These are phyloP conservation scores for Hapalemur alaotrensis DNA, from an alignment of 2,797 vertebrate genomes.

Conservation along the genomic window DNA sequence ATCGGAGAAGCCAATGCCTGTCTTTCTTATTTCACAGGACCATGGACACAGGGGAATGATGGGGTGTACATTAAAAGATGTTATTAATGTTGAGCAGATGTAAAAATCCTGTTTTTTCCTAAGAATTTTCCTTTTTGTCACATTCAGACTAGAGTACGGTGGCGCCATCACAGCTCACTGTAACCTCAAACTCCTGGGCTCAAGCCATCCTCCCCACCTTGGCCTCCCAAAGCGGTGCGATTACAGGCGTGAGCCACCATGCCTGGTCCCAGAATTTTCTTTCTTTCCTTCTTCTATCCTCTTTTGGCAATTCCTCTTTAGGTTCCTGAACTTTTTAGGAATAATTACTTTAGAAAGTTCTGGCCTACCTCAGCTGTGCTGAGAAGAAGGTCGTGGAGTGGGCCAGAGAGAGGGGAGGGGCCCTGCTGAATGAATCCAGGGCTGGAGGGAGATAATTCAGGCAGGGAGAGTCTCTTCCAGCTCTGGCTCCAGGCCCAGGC, in stretches of 20 bases:
- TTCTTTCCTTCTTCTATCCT: neutral
- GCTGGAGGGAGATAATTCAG: neutral
- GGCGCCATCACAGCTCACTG: neutral
- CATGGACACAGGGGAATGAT: neutral
- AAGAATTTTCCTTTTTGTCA: neutral
- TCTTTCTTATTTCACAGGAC: neutral
- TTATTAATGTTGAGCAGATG: slow-evolving; percentile 6
- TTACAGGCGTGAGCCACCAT: neutral
- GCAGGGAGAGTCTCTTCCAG: neutral
- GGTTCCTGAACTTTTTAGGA: slow-evolving; percentile 46
- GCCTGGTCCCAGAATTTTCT: neutral
- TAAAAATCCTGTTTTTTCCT: neutral
- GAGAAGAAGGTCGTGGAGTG: neutral
- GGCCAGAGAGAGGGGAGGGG: slow-evolving; percentile 24
- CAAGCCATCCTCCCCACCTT: neutral
- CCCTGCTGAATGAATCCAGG: neutral
- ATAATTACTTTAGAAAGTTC: slow-evolving; percentile 43
- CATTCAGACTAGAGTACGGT: neutral
- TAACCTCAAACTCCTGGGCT: neutral
- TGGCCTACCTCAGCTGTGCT: slow-evolving; percentile 42
- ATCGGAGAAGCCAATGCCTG: neutral
- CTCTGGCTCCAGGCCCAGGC: slow-evolving; percentile 42
- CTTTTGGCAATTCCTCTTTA: slow-evolving; percentile 3
- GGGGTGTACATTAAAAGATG: neutral
- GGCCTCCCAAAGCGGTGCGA: neutral